These are phyloP conservation scores for Dasysyrphus albostriatus DNA, from an alignment of 2,888 invertebrate genomes.

Conservation along the genomic window DNA sequence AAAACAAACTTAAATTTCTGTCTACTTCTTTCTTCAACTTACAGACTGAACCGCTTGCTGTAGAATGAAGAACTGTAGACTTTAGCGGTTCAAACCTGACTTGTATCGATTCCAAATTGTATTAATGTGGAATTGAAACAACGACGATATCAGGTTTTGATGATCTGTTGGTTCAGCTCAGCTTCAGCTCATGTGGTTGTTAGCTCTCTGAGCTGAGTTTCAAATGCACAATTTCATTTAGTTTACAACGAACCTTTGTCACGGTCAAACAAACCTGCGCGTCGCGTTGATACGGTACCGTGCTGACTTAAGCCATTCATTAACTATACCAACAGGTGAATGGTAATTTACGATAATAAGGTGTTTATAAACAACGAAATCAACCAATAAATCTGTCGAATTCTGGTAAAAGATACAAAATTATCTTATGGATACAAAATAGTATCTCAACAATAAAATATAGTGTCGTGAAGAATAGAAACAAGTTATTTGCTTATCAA, in stretches of 20 bases:
- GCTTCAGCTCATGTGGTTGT: conserved; percentile 7
- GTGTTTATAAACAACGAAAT: conserved; percentile 10
- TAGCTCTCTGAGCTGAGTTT: conserved; percentile 38
- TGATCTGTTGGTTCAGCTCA: conserved; percentile 37
- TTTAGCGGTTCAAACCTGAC: conserved; percentile 51
- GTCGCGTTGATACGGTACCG: conserved; percentile 66
- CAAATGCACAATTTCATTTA: conserved; percentile 61
- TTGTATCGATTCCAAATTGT: conserved; percentile 48
- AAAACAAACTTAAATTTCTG: conserved; percentile 29
- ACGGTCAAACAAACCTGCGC: conserved; percentile 73
- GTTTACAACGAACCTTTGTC: conserved; percentile 72
- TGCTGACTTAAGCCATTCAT: conserved; percentile 28
- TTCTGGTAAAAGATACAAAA: conserved; percentile 1
- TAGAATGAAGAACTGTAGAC: neutral
- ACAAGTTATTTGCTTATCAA: neutral
- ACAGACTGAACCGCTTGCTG: conserved; percentile 66
- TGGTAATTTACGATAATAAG: conserved; percentile 37
- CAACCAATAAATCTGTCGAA: neutral
- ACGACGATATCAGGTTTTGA: conserved; percentile 56
- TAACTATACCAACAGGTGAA: conserved; percentile 67
- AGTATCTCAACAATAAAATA: neutral
- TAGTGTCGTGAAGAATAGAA: neutral
- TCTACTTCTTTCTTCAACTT: neutral
- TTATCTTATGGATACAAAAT: conserved; percentile 1
- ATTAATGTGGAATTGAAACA: conserved; percentile 62